These are phyloP conservation scores for Apamea sordens DNA, from an alignment of 2,888 invertebrate genomes.

Conservation along the genomic window DNA sequence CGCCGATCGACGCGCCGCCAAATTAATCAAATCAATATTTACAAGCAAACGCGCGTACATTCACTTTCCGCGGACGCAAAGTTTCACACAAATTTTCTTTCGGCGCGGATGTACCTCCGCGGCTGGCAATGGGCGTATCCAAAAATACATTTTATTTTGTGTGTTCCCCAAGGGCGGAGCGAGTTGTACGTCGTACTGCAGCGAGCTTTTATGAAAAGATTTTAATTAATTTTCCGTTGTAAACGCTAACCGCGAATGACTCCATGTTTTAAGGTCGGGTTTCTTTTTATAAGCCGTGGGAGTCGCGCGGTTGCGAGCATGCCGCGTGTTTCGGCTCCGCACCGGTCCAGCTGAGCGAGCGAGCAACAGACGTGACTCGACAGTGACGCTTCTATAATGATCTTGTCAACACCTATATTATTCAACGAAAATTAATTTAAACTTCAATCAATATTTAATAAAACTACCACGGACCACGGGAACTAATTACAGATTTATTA, in stretches of 20 bases:
- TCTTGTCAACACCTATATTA: constrained; percentile 1
- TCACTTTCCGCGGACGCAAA: constrained; percentile 55
- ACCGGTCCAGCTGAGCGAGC: not conserved
- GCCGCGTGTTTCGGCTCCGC: not conserved
- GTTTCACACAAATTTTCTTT: constrained; percentile 78
- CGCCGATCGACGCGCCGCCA: constrained; percentile 26
- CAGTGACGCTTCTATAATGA: constrained; percentile 8
- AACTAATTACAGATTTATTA: constrained; percentile 41
- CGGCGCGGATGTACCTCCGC: constrained; percentile 83
- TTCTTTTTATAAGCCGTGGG: constrained; percentile 68
- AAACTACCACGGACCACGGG: not conserved
- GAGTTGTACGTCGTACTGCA: constrained; percentile 66
- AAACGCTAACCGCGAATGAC: constrained; percentile 80
- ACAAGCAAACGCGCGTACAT: constrained; percentile 55
- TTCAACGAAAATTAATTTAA: constrained; percentile 14
- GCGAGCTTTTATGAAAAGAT: constrained; percentile 79
- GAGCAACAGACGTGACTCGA: not conserved
- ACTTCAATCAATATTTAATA: not conserved
- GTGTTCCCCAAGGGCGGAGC: constrained; percentile 85
- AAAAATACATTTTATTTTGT: constrained; percentile 89
- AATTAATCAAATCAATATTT: constrained; percentile 64
- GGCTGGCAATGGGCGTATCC: constrained; percentile 87
- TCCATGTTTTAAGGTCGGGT: constrained; percentile 67
- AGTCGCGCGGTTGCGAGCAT: constrained; percentile 31
- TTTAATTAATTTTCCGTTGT: constrained; percentile 83